These are phyloP conservation scores for Melanotaenia trifasciata DNA, from an alignment of 2,797 vertebrate species.

Conservation along the genomic window DNA sequence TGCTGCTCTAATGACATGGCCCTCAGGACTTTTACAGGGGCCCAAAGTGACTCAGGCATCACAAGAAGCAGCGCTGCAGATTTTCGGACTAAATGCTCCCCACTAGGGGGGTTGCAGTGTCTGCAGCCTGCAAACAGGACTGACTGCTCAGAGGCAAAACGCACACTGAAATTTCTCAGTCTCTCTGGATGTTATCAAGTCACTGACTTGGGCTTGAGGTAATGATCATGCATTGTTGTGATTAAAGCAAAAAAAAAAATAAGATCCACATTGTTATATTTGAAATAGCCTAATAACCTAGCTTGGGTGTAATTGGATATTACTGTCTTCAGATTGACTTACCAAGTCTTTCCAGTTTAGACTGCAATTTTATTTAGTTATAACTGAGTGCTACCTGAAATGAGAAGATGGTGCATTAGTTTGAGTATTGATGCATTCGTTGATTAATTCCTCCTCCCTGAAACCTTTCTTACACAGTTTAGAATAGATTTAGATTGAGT, in stretches of 20 bases:
- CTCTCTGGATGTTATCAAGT: slow-evolving; percentile 97
- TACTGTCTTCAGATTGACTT: no score
- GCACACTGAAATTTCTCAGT: slow-evolving; percentile 93
- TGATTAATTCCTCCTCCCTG: no score
- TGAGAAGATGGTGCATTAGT: neutral
- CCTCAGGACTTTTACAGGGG: slow-evolving; percentile 88
- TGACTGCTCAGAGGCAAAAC: slow-evolving; percentile 81
- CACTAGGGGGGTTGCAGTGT: slow-evolving; percentile 77
- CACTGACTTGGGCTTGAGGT: slow-evolving; percentile 96
- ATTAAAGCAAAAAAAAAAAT: neutral
- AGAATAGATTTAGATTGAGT: neutral
- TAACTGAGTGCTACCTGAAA: neutral
- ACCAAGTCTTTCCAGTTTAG: no score
- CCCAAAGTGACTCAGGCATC: slow-evolving; percentile 80
- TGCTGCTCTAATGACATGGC: slow-evolving; percentile 87
- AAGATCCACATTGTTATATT: neutral
- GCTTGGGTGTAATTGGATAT: neutral
- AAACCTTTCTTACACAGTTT: no score
- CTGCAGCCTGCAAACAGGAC: slow-evolving; percentile 82
- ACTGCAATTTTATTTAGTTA: no score
- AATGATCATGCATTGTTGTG: slow-evolving; percentile 44
- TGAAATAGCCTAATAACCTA: neutral
- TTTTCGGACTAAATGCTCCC: slow-evolving; percentile 88
- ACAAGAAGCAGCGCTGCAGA: slow-evolving; percentile 75
- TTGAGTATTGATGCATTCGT: neutral